phyloP scores from a whole-genome alignment of 2,888 invertebrate genomes.

The Drosophila emarginata region DNA sequence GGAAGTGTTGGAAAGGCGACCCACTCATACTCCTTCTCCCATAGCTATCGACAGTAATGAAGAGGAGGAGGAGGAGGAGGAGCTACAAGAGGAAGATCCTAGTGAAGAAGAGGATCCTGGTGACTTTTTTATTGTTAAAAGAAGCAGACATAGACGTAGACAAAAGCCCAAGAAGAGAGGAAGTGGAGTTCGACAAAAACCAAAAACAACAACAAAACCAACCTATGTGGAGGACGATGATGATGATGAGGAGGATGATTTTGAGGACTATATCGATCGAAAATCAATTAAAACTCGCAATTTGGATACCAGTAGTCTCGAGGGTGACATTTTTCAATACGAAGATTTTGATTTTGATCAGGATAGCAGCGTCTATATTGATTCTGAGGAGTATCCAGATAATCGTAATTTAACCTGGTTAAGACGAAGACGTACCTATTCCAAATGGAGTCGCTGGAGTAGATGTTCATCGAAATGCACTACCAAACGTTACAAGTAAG shows the following conservation, averaged over 20 bases:
- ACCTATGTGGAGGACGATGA: not conserved
- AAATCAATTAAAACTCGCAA: slow-evolving; percentile 40
- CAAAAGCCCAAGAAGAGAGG: slow-evolving; percentile 48
- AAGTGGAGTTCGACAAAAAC: slow-evolving; percentile 3
- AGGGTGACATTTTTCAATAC: slow-evolving; percentile 78
- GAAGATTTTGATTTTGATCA: slow-evolving; percentile 79
- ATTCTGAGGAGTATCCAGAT: slow-evolving; percentile 73
- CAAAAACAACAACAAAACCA: slow-evolving; percentile 7
- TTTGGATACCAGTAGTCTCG: slow-evolving; percentile 57
- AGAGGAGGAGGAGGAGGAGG: not conserved
- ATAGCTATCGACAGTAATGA: slow-evolving; percentile 16
- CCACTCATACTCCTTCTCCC: slow-evolving; percentile 33
- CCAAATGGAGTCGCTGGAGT: slow-evolving; percentile 93
- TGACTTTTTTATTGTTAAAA: slow-evolving; percentile 78
- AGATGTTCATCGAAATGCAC: slow-evolving; percentile 90
- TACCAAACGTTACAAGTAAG: slow-evolving; percentile 89
- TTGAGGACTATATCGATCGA: slow-evolving; percentile 59
- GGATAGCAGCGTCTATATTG: slow-evolving; percentile 48
- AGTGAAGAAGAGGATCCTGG: slow-evolving; percentile 31
- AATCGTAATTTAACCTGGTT: slow-evolving; percentile 52
- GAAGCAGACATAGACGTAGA: slow-evolving; percentile 60
- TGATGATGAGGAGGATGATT: slow-evolving; percentile 67
- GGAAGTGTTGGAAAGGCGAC: slow-evolving; percentile 34
- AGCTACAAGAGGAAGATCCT: slow-evolving; percentile 42
- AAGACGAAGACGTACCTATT: slow-evolving; percentile 84